phyloP scores from a whole-genome alignment of 1,140 invertebrate species.

The Diabrotica virgifera region DNA sequence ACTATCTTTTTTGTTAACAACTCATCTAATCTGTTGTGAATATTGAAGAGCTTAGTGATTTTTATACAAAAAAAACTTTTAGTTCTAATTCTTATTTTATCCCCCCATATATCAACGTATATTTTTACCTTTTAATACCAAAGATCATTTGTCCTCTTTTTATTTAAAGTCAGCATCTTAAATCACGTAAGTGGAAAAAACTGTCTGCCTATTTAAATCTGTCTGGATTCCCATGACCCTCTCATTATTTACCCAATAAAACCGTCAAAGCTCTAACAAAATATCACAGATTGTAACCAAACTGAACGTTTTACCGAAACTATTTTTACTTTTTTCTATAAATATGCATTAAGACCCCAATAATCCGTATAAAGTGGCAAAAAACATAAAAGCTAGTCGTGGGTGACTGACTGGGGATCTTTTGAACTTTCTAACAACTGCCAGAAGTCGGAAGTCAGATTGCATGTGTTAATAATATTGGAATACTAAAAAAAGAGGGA shows the following conservation, averaged over 20 bases:
- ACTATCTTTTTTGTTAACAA: no score
- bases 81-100: no score
- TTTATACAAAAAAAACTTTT: no score
- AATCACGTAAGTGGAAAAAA: no score
- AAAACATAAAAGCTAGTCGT: conserved; percentile 8
- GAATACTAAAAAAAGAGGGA: conserved; percentile 9
- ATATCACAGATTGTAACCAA: conserved; percentile 6
- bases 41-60: no score
- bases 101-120: no score
- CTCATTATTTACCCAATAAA: neutral
- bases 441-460: conserved; percentile 13
- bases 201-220: no score
- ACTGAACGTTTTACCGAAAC: neutral
- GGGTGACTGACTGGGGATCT: conserved; percentile 9
- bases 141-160: no score
- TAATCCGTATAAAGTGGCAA: neutral
- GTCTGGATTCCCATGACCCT: no score
- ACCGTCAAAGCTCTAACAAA: neutral
- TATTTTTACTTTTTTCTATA: conserved; percentile 13
- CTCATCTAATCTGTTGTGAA: no score
- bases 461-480: conserved; percentile 14
- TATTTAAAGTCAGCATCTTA: no score
- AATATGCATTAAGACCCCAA: conserved; percentile 6
- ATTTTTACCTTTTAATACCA: no score
- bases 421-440: conserved; percentile 13